These are phyloP conservation scores for Scylla paramamosain DNA, from an alignment of 1,140 invertebrate genomes.

Conservation along the genomic window DNA sequence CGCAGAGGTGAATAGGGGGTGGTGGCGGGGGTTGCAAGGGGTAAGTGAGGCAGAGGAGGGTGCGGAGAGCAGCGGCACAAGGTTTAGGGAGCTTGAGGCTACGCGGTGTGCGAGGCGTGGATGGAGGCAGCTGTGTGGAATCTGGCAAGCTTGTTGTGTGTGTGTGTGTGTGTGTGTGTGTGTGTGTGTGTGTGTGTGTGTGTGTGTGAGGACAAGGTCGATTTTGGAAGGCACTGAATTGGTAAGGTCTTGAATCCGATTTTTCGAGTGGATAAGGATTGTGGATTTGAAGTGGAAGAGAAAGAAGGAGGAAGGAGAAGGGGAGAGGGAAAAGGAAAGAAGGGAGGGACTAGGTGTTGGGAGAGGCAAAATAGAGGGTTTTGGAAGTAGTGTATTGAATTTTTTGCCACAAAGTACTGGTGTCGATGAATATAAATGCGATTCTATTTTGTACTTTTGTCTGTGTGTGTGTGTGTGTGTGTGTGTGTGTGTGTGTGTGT, in stretches of 20 bases:
- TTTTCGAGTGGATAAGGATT: background rate
- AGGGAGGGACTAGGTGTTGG: too few relatives aligned
- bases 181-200: background rate
- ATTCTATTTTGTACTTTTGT: background rate
- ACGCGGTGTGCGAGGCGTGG: background rate
- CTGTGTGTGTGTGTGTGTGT: background rate
- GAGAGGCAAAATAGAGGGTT: background rate
- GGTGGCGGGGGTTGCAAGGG: background rate
- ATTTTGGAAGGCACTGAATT: background rate
- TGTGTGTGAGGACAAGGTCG: background rate
- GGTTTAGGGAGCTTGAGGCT: background rate
- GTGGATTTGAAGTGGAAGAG: background rate
- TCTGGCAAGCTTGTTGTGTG: background rate
- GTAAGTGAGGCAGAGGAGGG: background rate
- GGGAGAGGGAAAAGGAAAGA: background rate
- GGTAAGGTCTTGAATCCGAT: too few relatives aligned
- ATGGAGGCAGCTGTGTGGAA: background rate
- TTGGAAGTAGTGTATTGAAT: background rate
- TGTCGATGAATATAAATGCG: slow-evolving; percentile 14
- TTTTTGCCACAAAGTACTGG: slow-evolving; percentile 1
- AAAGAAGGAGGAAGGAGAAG: background rate
- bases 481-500: too few relatives aligned
- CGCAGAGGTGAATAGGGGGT: background rate
- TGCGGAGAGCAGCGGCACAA: background rate
- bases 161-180: background rate